Conservation (phyloP, 2,888 invertebrate genomes). For the Euphydryas editha region DNA sequence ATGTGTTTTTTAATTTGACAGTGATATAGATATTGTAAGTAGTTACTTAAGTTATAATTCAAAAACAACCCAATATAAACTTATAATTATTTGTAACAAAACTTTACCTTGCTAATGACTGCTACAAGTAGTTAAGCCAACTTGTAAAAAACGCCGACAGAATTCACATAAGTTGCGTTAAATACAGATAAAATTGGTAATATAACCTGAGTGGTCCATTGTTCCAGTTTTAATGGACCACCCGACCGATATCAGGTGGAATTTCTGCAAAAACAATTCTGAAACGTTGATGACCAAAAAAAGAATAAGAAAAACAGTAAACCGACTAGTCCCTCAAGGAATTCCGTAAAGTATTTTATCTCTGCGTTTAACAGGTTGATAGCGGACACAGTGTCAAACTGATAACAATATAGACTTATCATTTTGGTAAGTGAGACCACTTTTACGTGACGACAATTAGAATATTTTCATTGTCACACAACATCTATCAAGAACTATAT, state of each 20-base stretch:
- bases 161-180: slow-evolving; percentile 77
- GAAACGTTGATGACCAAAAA: slow-evolving; percentile 66
- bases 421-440: slow-evolving; percentile 56
- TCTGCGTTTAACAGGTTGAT: slow-evolving; percentile 76
- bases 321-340: slow-evolving; percentile 73
- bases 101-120: slow-evolving; percentile 48
- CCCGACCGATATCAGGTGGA: slow-evolving; percentile 67
- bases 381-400: slow-evolving; percentile 73
- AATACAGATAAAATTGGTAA: slow-evolving; percentile 78
- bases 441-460: slow-evolving; percentile 46
- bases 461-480: slow-evolving; percentile 34
- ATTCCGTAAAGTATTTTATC: slow-evolving; percentile 80
- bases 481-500: too few species aligned
- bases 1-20: too few species aligned
- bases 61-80: slow-evolving; percentile 7
- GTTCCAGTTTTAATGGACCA: slow-evolving; percentile 79
- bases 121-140: slow-evolving; percentile 52
- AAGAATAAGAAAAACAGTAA: slow-evolving; percentile 70
- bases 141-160: slow-evolving; percentile 61
- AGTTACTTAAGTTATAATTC: background rate
- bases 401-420: slow-evolving; percentile 69
- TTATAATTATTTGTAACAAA: slow-evolving; percentile 23
- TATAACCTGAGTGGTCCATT: slow-evolving; percentile 76
- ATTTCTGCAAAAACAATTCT: slow-evolving; percentile 70
- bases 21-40: too few species aligned